Evolutionary conservation across 2,888 invertebrate species (phyloP), one percentile per base, ranked within the genome.

Genomic region (Horisme vitalbata): DNA sequence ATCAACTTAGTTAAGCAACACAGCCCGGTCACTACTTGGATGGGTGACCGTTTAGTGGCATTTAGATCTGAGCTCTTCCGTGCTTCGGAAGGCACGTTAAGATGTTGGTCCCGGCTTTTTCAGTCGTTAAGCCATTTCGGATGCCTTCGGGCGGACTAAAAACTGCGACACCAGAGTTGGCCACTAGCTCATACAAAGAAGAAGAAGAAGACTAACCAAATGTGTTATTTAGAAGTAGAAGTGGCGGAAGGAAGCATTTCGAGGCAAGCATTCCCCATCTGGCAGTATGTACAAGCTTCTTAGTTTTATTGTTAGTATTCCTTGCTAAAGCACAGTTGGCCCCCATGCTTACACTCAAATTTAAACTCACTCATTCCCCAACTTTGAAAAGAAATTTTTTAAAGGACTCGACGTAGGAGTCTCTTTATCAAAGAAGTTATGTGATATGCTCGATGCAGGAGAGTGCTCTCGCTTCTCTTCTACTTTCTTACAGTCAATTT

Each of bases 341-440:
- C 69, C 73, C 75, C 74, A 87, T 85, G 86, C 86, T 75, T 71
- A 83, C 61, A 83, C 69, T 67, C 26, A 57, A 65, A 65, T 62
- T 63, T 51, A 38, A 71, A 89, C 88, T 89, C 87, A 89, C 88
- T 86, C 88, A 76, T 85, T 88, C 62, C 86, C 84, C 53, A 87
- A 69, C 67, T 81, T 86, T 32, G 84, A 76, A 74, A 88, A 80
- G 65, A 88, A 83, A 46, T 73, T 77, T 75, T 89, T 89, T 59
- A 87, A 62, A 8, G 88, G 88, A 69, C 88, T 89, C n/a, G 86
- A 75, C 31, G 76, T 76, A 13, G 85, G 79, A 27, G 83, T 80
- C 52, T 74, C 71, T 59, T 83, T 80, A 8, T 79, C 79, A 73
- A 86, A 80, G 63, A 86, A 81, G 47, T 69, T 74, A 71, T 88